Evolutionary conservation across 2,797 vertebrate species (phyloP), one percentile per base, ranked within the genome.

Genomic region (Florisuga fusca): DNA sequence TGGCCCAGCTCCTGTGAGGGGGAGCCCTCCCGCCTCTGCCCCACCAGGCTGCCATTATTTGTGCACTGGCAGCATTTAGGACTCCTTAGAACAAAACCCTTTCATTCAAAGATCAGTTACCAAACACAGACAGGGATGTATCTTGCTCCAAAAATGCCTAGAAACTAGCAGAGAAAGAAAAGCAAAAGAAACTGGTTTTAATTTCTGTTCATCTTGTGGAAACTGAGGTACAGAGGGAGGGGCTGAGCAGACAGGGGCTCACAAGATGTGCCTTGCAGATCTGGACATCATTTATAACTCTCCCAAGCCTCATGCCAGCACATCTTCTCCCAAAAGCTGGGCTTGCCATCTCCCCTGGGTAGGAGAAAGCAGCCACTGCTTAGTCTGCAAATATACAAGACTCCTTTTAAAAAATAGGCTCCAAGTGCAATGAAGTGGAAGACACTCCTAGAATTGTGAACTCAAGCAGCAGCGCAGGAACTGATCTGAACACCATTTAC

Each of bases 51-150:
- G 63, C 72, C 46, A 45, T 86, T 61, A 67, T 74, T 88, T 86
- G 53, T 66, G 23, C 21, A 5, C 57, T 26, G 76, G 82, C 84
- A 91, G 55, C 20, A 19, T 45, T 93, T 29, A 1, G 50, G 45
- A 78, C 48, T 91, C 72, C 69, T 55, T 31, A 81, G 31, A 55
- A 84, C 41, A 93, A 87, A 93, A 33, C 10, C 31, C 41, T 83
- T 78, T 62, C 50, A 41, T 34, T 75, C 63, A 69, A 73, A 84
- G 80, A 93, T 80, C 92, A 90, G 76, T 81, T 92, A 81, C 83
- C n/a, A 38, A 75, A 76, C 59, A 67, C 63, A 82, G 82, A 15
- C 36, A 94, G 87, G 73, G 57, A 43, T 0, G 0, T 34, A 72
- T 58, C 54, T 38, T 73, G 79, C n/a, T 92, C 78, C 55, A 85